Evolutionary conservation across 2,113 vertebrate species (phyloP), one percentile per base, ranked within the genome.

Genomic region (Maccullochella peelii): DNA sequence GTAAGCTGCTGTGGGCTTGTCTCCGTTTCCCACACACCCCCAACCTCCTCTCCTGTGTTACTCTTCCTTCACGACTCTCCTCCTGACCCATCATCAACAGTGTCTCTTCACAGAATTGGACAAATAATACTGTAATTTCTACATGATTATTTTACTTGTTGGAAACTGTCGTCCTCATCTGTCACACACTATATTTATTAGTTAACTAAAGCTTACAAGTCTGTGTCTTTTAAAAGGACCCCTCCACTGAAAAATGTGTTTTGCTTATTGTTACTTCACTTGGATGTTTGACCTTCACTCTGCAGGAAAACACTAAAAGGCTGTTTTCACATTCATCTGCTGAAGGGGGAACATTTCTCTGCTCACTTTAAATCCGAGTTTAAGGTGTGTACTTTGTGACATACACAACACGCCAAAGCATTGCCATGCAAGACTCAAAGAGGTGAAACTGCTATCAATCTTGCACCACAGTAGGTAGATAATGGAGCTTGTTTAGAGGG

Each of bases 51-150:
- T 72, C 52, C 57, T 27, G 47, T 80, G 68, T 72, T 50, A 38
- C 55, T 44, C 49, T 74, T 80, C 49, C 54, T 68, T 61, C 49
- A 76, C 36, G 30, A 62, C 85, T 83, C 90, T 82, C 80, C 86
- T 87, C 66, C 90, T 90, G 80, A 83, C 63, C 82, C 70, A 66
- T 55, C 30, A 65, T 79, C 73, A 30, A 33, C 33, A 12, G 14
- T 6, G 36, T 80, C 47, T 68, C 52, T 33, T 21, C 21, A 58
- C 61, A 77, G 7, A 58, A n/a, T 18, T 5, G 27, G 23, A 67
- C 5, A 33, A 27, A 58, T 27, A 47, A 30, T 25, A 7, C 44
- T 20, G 36, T 3, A 1, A n/a, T 66, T 57, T 54, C n/a, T 40
- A 23, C 50, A 74, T 11, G 20, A 49, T 30, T 33, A 71, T 16